Evolutionary conservation across 1,140 invertebrate genomes (phyloP), one percentile per base, ranked within the genome.

Genomic region (Ptiloglossa arizonensis): DNA sequence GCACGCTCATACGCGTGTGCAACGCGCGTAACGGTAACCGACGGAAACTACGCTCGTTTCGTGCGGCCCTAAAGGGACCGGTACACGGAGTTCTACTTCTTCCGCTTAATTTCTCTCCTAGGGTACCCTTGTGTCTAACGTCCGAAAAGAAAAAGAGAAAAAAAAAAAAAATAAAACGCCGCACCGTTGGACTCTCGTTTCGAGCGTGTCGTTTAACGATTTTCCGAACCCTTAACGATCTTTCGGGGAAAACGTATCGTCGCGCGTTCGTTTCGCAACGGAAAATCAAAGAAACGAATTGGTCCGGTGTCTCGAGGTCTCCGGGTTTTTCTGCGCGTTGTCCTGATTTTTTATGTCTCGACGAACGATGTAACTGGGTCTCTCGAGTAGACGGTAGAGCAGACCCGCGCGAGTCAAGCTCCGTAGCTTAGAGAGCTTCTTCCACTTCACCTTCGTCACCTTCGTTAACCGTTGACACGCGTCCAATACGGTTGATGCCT

Each of bases 161-260:
- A 50, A 11, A 46, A 4, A 46, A 79, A 71, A n/a, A n/a, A n/a
- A n/a, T n/a, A n/a, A n/a, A n/a, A n/a, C n/a, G n/a, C n/a, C 38
- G 68, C 59, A 44, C 32, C 9, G 44, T 8, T 32, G 29, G 0
- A 19, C 29, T 52, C 1, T 17, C 68, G 52, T 24, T 68, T 64
- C 75, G 41, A 50, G 46, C 68, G 57, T 22, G 50, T 64, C 46
- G 46, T 27, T 63, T 67, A 82, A 81, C 66, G 81, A 81, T 44
- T 52, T 76, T 46, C 50, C 44, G n/a, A n/a, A n/a, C n/a, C n/a
- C n/a, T n/a, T n/a, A n/a, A n/a, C n/a, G n/a, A n/a, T n/a, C n/a
- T n/a, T 81, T 66, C 44, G 54, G 38, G 38, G n/a, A n/a, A 77
- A 71, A 82, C 63, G 69, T 81, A 82, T 80, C 54, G 54, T 35